Evolutionary conservation across 2,888 invertebrate species (phyloP), one percentile per base, ranked within the genome.

Genomic region (Carpatolechia fugitivella): DNA sequence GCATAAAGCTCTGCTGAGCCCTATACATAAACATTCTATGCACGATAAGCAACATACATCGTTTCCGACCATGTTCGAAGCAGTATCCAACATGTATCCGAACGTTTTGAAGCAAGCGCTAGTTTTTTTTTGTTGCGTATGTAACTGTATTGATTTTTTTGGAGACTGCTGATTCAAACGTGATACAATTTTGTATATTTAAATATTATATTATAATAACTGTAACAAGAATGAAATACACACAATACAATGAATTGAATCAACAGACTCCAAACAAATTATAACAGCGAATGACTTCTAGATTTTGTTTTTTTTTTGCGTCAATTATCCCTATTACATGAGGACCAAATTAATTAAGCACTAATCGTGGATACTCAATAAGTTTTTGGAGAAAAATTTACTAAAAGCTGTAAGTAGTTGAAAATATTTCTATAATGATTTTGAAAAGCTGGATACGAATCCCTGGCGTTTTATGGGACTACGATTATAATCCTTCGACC

Each of bases 361-460:
- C 35, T 18, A 50, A 13, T 29, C 36, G 13, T 50, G 36, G 13
- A 7, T 33, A 31, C 30, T 13, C 48, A 13, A 38, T 29, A 13
- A 41, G 18, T 44, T 29, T 29, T 1, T 29, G 10, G 1, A 46
- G 10, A 57, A 62, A 59, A 61, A 52, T 48, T 54, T 29, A 65
- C 78, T 82, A 81, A 73, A 84, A 84, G 82, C 81, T 76, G n/a
- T 47, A 46, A 13, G 18, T 40, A 16, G 13, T 38, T 47, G 52
- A 63, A 63, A 58, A 64, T 63, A 10, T 14, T 35, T 49, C n/a
- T 35, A 35, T 36, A 57, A 64, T 68, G 65, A 67, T 65, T 70
- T 68, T 56, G 69, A 64, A n/a, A 67, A 65, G 67, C 65, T 61
- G 70, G 74, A 24, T 3, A 72, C 72, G 77, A 72, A 68, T 65